Conservation (phyloP, 2,797 vertebrate genomes). For the Sebastes iracundus region DNA sequence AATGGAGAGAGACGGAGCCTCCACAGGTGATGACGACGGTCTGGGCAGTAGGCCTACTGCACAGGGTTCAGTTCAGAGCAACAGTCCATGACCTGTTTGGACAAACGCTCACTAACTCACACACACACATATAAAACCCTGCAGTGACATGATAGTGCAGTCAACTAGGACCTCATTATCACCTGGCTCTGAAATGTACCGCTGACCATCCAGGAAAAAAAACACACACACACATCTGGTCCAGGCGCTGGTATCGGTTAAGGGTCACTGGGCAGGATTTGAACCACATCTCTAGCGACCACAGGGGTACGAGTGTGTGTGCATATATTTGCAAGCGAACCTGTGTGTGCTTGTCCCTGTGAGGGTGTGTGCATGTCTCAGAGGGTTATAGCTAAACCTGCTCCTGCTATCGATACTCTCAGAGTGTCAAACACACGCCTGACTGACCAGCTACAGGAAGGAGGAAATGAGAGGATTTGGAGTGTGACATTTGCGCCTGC, state of each 20-base stretch:
- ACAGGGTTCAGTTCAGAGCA: conserved; percentile 34
- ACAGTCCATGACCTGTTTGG: conserved; percentile 61
- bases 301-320: conserved; percentile 20
- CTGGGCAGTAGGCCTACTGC: conserved; percentile 17
- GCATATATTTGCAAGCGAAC: conserved; percentile 33
- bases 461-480: conserved; percentile 77
- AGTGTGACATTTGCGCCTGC: conserved; percentile 59
- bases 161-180: conserved; percentile 64
- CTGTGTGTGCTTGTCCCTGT: background rate
- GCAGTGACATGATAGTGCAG: conserved; percentile 35
- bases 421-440: conserved; percentile 61
- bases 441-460: conserved; percentile 72
- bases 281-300: conserved; percentile 53
- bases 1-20: conserved; percentile 31
- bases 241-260: conserved; percentile 18
- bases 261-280: conserved; percentile 54
- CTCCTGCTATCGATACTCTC: conserved; percentile 57
- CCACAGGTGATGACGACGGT: conserved; percentile 51
- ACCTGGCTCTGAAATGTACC: conserved; percentile 54
- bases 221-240: background rate
- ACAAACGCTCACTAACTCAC: conserved; percentile 23
- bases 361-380: conserved; percentile 12
- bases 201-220: conserved; percentile 38
- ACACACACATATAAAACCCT: conserved; percentile 20
- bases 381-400: conserved; percentile 26